These are phyloP conservation scores for Monopis laevigella DNA, from an alignment of 2,888 invertebrate genomes.

Conservation along the genomic window DNA sequence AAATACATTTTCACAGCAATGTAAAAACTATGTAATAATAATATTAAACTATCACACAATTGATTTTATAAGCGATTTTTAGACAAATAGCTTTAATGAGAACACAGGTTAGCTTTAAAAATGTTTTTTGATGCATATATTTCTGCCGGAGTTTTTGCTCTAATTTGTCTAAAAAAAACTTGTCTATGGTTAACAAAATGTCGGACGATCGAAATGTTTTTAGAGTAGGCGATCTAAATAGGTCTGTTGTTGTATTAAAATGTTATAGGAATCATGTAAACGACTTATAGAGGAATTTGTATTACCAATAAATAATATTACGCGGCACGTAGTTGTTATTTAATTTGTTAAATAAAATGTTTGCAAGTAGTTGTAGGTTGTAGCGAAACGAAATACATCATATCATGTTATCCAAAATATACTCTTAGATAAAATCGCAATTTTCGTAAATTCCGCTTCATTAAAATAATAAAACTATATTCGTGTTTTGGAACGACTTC, in stretches of 20 bases:
- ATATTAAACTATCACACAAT: not conserved
- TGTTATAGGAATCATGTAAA: too few relatives aligned
- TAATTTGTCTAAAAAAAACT: too few relatives aligned
- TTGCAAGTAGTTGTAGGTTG: slow-evolving; percentile 47
- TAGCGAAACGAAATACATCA: slow-evolving; percentile 49
- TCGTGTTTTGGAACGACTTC: slow-evolving; percentile 19
- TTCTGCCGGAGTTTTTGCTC: not conserved
- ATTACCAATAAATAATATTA: too few relatives aligned
- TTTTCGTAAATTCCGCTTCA: too few relatives aligned
- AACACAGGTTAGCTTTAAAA: slow-evolving; percentile 33
- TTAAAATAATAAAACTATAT: too few relatives aligned
- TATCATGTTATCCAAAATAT: slow-evolving; percentile 55
- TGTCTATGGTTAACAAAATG: too few relatives aligned
- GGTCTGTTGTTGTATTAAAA: too few relatives aligned
- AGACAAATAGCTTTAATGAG: slow-evolving; percentile 28
- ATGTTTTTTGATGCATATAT: slow-evolving; percentile 8
- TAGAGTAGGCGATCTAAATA: too few relatives aligned
- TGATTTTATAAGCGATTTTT: slow-evolving; percentile 4
- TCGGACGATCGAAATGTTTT: too few relatives aligned
- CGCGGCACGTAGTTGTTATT: slow-evolving; percentile 19
- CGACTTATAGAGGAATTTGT: too few relatives aligned
- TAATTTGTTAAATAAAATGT: slow-evolving; percentile 55
- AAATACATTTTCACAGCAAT: slow-evolving; percentile 11
- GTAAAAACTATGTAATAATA: not conserved
- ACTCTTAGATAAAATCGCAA: too few relatives aligned